Evolutionary conservation across 1,140 invertebrate species (phyloP), one percentile per base, ranked within the genome.

Genomic region (Drosophila eugracilis): DNA sequence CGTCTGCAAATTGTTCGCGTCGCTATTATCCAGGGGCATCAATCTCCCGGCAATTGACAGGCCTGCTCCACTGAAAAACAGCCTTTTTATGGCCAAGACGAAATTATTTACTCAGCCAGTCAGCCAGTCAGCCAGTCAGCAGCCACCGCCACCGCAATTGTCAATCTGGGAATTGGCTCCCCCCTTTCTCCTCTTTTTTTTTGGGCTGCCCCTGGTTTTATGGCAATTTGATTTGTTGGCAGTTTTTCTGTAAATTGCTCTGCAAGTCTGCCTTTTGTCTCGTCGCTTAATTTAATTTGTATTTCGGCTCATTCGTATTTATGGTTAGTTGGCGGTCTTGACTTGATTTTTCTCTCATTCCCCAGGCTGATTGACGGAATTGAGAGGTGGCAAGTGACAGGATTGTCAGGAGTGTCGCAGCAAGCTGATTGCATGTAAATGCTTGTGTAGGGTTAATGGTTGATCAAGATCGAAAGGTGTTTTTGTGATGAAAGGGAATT

Each of bases 1-100:
- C 81, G 81, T 86, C 81, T 78, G 81, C 81, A 86, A 88, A 88
- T 86, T 86, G 81, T 88, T 88, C 74, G 81, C 83, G 83, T 86
- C 81, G 81, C 83, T 86, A 86, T 86, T 86, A 86, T 86, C 81
- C 81, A 88, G 81, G 83, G 81, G 83, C 81, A 86, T 86, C 81
- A 86, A 86, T 86, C 81, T 86, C 81, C 67, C 30, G 65, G 50
- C 73, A 81, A 86, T 86, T 86, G 81, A 86, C 81, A 86, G 81
- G 65, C 72, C 45, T 49, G 36, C 15, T 45, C 48, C 47, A 39
- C 45, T 39, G 53, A 60, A 45, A 45, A 45, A 26, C 66, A 69
- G 80, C 73, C 71, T 62, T 77, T 81, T 81, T 86, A 85, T 71
- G 81, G 83, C 78, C 74, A 75, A 86, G 83, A 77, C 83, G 57